phyloP scores from a whole-genome alignment of 2,888 invertebrate species.

The Aspidapion aeneum region DNA sequence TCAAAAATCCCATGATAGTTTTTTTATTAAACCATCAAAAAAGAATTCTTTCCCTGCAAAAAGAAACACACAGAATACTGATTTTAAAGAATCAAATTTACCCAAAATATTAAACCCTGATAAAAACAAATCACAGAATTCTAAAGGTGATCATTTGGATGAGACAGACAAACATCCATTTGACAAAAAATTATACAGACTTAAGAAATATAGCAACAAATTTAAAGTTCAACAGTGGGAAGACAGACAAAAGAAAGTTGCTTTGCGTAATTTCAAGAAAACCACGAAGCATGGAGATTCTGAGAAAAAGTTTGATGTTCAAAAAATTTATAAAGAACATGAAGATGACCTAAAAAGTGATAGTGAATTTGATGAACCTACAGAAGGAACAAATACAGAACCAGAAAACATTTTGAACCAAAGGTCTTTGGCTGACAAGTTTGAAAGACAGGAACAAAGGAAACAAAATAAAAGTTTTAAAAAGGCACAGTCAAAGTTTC shows the following conservation, averaged over 20 bases:
- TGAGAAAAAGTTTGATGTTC: conserved; percentile 47
- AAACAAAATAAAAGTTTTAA: conserved; percentile 39
- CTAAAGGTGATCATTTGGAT: background rate
- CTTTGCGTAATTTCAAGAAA: conserved; percentile 56
- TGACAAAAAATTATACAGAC: conserved; percentile 63
- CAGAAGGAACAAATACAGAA: conserved; percentile 22
- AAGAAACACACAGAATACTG: too few species aligned
- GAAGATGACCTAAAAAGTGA: conserved; percentile 24
- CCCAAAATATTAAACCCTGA: background rate
- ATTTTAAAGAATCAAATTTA: too few species aligned
- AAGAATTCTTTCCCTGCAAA: background rate
- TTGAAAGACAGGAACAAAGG: conserved; percentile 10
- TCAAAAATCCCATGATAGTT: background rate
- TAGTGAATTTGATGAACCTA: conserved; percentile 30
- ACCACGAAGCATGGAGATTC: conserved; percentile 48
- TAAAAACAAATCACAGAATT: background rate
- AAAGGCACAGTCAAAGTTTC: conserved; percentile 55
- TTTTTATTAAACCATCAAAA: background rate
- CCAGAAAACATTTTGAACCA: background rate
- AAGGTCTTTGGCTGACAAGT: background rate
- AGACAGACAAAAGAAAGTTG: conserved; percentile 57
- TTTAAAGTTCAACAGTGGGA: conserved; percentile 68
- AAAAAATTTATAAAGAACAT: conserved; percentile 49
- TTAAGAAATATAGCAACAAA: conserved; percentile 67
- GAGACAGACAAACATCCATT: conserved; percentile 43